Conservation (phyloP, 2,888 invertebrate genomes). For the Callosobruchus maculatus region DNA sequence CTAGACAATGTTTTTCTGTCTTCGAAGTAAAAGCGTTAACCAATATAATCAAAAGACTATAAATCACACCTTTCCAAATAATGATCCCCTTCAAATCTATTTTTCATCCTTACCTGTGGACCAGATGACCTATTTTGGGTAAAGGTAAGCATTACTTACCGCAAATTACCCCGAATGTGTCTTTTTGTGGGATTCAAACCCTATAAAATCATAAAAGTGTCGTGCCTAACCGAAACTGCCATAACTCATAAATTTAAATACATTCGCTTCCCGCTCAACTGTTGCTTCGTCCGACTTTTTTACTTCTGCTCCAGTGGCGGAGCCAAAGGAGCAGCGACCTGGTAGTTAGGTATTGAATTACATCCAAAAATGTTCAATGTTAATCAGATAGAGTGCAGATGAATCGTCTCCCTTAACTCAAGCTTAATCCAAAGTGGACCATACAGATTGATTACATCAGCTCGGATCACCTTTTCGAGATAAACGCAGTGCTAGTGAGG, state of each 20-base stretch:
- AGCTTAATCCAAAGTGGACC: too few species aligned
- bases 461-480: too few species aligned
- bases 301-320: not conserved
- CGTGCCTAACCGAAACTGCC: slow-evolving; percentile 25
- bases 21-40: too few species aligned
- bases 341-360: not conserved
- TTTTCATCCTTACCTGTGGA: not conserved
- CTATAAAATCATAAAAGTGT: slow-evolving; percentile 28
- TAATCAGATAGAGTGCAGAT: too few species aligned
- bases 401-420: too few species aligned
- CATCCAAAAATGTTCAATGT: slow-evolving; percentile 23
- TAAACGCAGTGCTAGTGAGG: too few species aligned
- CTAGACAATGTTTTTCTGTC: too few species aligned
- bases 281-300: not conserved
- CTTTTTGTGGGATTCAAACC: slow-evolving; percentile 12
- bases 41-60: too few species aligned
- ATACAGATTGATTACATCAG: too few species aligned
- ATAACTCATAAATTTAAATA: slow-evolving; percentile 33
- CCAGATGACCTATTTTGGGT: not conserved
- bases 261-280: slow-evolving; percentile 8
- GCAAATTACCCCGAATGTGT: slow-evolving; percentile 6
- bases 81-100: not conserved
- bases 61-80: too few species aligned
- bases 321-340: not conserved
- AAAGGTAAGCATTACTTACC: slow-evolving; percentile 1